Evolutionary conservation across 2,888 invertebrate species (phyloP), one percentile per base, ranked within the genome.

Genomic region (Volucella zonaria): DNA sequence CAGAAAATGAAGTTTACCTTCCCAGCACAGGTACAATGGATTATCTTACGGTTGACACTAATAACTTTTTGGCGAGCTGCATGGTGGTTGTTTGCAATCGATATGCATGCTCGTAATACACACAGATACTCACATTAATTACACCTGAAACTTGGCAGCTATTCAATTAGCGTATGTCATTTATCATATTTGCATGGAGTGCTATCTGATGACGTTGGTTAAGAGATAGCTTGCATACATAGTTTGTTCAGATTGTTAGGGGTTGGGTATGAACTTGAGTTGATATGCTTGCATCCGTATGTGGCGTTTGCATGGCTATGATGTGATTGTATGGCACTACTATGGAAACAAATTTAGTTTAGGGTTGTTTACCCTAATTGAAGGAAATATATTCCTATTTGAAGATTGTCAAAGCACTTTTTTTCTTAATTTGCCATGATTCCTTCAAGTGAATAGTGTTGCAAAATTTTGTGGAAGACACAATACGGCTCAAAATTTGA

Each of bases 261-360:
- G 49, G 42, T 43, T 66, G 45, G 47, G 45, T 6, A 47, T n/a
- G 14, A 74, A 56, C 38, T 45, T 40, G 40, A 62, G 49, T 64
- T 38, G 54, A 89, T 89, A 86, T 87, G 87, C 86, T 86, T 87
- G 87, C 87, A 87, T 89, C 85, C 82, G 86, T 86, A 86, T 87
- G 87, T 88, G 87, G 78, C 77, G 74, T 78, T 45, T 70, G 64
- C 56, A 54, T 81, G 78, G 76, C 67, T 74, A 54, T 54, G 38
- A 73, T 54, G 73, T 47, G 73, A 31, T 61, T 31, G 11, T 23
- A 11, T 14, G 49, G 18, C 64, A 73, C 15, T 23, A 59, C 15
- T n/a, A 43, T 8, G 6, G 45, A 56, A 12, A 54, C 56, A 14
- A 56, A 68, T 56, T 68, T 56, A 47, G 56, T 47, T 68, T 15